Percentiles rank a stretch among this genome's conserved stretches.
phyloP scores from a whole-genome alignment of 2,797 vertebrate genomes.

The Sebastes steindachneri region DNA sequence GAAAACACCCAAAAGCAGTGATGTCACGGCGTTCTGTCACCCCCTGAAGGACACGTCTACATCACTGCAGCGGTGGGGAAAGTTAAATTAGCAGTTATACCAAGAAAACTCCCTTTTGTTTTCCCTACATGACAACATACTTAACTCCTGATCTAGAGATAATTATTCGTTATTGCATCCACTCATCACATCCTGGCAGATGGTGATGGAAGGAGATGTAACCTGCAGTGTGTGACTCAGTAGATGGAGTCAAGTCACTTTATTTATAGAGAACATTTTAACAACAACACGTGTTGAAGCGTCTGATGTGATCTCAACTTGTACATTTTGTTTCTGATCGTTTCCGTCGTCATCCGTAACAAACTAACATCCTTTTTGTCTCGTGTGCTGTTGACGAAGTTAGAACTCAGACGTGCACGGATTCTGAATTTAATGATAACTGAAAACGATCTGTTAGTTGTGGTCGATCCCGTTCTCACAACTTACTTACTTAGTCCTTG shows the following conservation, averaged over 20 bases:
- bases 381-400: no score
- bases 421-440: no score
- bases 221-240: not conserved
- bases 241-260: not conserved
- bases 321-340: not conserved
- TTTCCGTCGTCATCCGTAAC: not conserved
- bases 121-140: not conserved
- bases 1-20: not conserved
- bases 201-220: not conserved
- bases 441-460: no score
- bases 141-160: not conserved
- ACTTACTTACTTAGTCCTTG: no score
- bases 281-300: not conserved
- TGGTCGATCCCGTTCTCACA: no score
- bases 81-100: not conserved
- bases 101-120: not conserved
- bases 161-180: not conserved
- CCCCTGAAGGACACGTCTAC: not conserved
- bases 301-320: not conserved
- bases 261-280: conserved; percentile 20
- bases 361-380: no score
- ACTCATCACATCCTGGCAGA: not conserved
- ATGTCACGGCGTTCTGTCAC: not conserved
- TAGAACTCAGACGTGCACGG: no score
- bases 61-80: not conserved